phyloP scores from a whole-genome alignment of 2,113 vertebrate genomes.

The Tapirus terrestris region DNA sequence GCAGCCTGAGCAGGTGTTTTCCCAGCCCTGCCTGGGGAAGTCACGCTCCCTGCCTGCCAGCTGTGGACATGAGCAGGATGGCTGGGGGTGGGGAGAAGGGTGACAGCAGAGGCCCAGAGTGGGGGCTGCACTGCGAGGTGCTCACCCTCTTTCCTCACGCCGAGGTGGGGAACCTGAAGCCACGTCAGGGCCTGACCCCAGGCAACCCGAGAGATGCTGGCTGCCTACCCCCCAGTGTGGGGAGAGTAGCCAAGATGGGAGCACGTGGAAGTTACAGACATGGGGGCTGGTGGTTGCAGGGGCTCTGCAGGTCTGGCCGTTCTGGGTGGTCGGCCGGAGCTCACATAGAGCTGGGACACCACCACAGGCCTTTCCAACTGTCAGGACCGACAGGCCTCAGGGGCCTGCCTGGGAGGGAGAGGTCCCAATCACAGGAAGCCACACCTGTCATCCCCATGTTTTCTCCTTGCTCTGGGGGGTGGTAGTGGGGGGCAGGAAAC shows the following conservation, averaged over 20 bases:
- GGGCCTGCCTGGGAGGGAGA: not conserved
- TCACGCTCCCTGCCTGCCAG: not conserved
- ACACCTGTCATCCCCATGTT: rapidly evolving
- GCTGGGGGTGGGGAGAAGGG: not conserved
- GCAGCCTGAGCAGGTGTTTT: not conserved
- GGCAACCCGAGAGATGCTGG: not conserved
- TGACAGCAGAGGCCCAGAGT: not conserved
- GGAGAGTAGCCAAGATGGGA: too few species aligned
- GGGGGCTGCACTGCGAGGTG: rapidly evolving
- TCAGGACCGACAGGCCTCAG: not conserved
- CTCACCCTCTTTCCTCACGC: not conserved
- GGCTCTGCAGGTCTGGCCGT: not conserved
- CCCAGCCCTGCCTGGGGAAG: not conserved
- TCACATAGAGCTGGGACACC: not conserved
- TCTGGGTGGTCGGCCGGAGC: not conserved
- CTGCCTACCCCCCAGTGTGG: not conserved
- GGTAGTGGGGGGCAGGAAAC: not conserved
- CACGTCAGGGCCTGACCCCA: not conserved
- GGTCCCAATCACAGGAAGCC: not conserved
- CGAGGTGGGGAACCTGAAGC: not conserved
- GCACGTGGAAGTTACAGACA: not conserved
- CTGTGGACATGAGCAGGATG: not conserved
- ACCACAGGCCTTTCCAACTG: not conserved
- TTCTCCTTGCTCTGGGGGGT: not conserved
- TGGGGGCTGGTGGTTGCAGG: not conserved